phyloP scores from a whole-genome alignment of 2,888 invertebrate genomes.

The Eristalis pertinax region DNA sequence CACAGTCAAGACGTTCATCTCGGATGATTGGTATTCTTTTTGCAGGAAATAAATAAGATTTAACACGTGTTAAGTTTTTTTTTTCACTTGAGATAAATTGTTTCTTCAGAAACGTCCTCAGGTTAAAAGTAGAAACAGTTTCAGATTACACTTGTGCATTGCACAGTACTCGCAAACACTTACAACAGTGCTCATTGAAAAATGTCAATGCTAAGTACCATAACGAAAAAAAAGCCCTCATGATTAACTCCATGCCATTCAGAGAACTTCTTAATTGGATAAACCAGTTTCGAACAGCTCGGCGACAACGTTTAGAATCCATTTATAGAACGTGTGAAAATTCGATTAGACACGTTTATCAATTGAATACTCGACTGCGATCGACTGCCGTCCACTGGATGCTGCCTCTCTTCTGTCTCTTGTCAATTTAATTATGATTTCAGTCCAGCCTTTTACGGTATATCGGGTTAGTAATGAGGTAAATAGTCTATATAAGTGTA shows the following conservation, averaged over 20 bases:
- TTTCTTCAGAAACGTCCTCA: too few species aligned
- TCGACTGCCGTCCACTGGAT: conserved; percentile 14
- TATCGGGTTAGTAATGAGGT: neutral
- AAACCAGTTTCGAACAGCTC: neutral
- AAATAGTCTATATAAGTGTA: neutral
- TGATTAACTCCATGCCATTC: conserved; percentile 9
- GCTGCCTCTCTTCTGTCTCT: neutral
- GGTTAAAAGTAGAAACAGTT: too few species aligned
- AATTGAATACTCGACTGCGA: conserved; percentile 32
- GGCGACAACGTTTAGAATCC: conserved; percentile 1
- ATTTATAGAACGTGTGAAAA: conserved; percentile 56
- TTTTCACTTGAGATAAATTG: neutral
- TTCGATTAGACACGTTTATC: conserved; percentile 43
- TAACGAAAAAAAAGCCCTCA: too few species aligned
- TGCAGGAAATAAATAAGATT: neutral
- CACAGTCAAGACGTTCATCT: neutral
- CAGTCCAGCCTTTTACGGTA: neutral
- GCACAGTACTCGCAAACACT: too few species aligned
- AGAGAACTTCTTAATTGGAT: conserved; percentile 10
- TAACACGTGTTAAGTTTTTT: neutral
- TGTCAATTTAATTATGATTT: neutral
- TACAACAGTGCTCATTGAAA: too few species aligned
- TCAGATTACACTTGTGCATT: too few species aligned
- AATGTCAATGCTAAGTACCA: too few species aligned
- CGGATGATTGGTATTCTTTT: neutral